Percentiles rank a stretch among this genome's conserved stretches.
Conservation (phyloP, 1,140 invertebrate genomes). For the Drosophila ficusphila region DNA sequence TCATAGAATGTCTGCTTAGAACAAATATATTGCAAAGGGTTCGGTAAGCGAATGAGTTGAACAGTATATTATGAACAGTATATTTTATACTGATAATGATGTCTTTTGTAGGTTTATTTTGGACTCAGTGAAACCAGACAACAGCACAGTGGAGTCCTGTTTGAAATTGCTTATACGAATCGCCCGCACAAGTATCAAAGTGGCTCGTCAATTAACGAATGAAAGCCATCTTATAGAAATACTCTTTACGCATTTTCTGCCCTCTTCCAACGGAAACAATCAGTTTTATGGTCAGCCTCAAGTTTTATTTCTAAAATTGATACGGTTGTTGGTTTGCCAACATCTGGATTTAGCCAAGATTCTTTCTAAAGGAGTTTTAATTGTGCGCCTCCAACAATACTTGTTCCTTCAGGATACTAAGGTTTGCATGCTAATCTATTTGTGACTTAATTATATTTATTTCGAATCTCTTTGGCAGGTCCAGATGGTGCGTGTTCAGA, state of each 20-base stretch:
- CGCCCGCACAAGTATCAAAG: conserved; percentile 88
- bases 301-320: conserved; percentile 65
- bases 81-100: not conserved
- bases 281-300: conserved; percentile 71
- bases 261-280: conserved; percentile 15
- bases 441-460: not conserved
- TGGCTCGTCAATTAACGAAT: conserved; percentile 86
- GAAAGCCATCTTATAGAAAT: conserved; percentile 86
- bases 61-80: too few species aligned
- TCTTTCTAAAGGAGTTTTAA: conserved; percentile 40
- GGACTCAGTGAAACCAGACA: conserved; percentile 87
- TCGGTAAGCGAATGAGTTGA: conserved; percentile 83
- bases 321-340: conserved; percentile 70
- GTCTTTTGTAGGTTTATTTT: conserved; percentile 88
- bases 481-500: conserved; percentile 85
- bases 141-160: conserved; percentile 87
- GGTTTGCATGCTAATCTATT: conserved; percentile 32
- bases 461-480: conserved; percentile 44
- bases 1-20: conserved; percentile 89
- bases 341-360: conserved; percentile 62
- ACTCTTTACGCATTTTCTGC: conserved; percentile 87
- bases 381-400: conserved; percentile 59
- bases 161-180: conserved; percentile 90
- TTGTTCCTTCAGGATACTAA: conserved; percentile 64
- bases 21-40: conserved; percentile 91